Base-by-base conservation (phyloP, 2,113 vertebrate species). In the Dascyllus trimaculatus region DNA sequence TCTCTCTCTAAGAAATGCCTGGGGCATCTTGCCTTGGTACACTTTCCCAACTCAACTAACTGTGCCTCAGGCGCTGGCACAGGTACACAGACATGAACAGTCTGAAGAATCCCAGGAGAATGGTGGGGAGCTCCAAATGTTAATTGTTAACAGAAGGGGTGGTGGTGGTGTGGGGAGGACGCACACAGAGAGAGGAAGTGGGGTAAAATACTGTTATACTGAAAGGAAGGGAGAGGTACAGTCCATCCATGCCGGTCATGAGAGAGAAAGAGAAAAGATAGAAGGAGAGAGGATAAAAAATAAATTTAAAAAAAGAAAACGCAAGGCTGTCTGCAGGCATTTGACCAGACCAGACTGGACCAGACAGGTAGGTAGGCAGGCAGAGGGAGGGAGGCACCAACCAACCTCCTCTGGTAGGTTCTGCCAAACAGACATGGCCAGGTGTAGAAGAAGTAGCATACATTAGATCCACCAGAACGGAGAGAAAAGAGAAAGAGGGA, bases 361-460 rank as follows among this genome's bases (percentile, higher is more conserved):
- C 91, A 90, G 92, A 92, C 88, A 91, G 75, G 87, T 87, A 89
- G 63, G 82, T 24, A 49, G 87, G 91, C 93, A 93, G 90, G 91
- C 89, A 89, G 92, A 92, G 87, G 84, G 82, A 90, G 89, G 89
- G 80, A 91, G 91, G 91, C 81, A 91, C 93, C 90, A 91, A 95
- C 94, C 93, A 94, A 95, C 94, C 94, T 95, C 94, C 94, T 94
- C 93, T 93, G 91, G 94, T 90, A 94, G 93, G 92, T 94, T 86
- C 94, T 95, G 93, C 92, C 89, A 94, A 90, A 90, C 88, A 93
- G 89, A 92, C 81, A 91, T 87, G 91, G 93, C 88, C 93, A 81
- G 91, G 89, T 90, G 89, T 71, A 84, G 91, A 91, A 91, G 90
- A 86, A 89, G 89, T 86, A 91, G 87, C 70, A 90, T 80, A 92